These are phyloP conservation scores for Drosophila macrospina DNA, from an alignment of 2,888 invertebrate genomes.

Conservation along the genomic window DNA sequence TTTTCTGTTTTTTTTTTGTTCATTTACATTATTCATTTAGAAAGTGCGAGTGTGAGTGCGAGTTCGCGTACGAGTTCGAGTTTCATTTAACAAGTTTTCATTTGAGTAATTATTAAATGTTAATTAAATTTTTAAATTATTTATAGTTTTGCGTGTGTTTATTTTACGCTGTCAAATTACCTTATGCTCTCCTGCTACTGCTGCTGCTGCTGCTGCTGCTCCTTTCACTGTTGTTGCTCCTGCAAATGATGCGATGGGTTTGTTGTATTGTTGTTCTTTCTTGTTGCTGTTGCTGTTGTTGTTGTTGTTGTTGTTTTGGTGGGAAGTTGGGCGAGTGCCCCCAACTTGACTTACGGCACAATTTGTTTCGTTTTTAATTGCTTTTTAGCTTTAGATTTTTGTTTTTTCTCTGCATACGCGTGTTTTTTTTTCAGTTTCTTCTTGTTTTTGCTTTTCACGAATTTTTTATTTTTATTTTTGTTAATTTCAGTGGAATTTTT, in stretches of 20 bases:
- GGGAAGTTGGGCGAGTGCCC: slow-evolving; percentile 63
- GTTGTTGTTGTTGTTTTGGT: slow-evolving; percentile 14
- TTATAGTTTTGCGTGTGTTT: slow-evolving; percentile 27
- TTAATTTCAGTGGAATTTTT: slow-evolving; percentile 18
- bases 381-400: slow-evolving; percentile 61
- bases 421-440: slow-evolving; percentile 1
- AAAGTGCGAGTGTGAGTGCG: background rate
- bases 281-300: slow-evolving; percentile 12
- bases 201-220: slow-evolving; percentile 8
- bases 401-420: slow-evolving; percentile 8
- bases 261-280: slow-evolving; percentile 20
- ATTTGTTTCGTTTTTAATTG: slow-evolving; percentile 74
- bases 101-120: slow-evolving; percentile 17
- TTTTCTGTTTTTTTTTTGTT: background rate
- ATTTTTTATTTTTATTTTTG: slow-evolving; percentile 1
- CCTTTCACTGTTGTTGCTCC: too few relatives aligned
- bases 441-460: too few relatives aligned
- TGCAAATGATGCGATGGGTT: slow-evolving; percentile 25
- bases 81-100: slow-evolving; percentile 45
- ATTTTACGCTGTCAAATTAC: slow-evolving; percentile 48
- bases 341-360: slow-evolving; percentile 76
- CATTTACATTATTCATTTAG: background rate
- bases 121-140: slow-evolving; percentile 38
- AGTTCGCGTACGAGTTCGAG: slow-evolving; percentile 9
- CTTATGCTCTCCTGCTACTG: slow-evolving; percentile 46